phyloP scores from a whole-genome alignment of 2,888 invertebrate species.

The Scaptomyza tumidula region DNA sequence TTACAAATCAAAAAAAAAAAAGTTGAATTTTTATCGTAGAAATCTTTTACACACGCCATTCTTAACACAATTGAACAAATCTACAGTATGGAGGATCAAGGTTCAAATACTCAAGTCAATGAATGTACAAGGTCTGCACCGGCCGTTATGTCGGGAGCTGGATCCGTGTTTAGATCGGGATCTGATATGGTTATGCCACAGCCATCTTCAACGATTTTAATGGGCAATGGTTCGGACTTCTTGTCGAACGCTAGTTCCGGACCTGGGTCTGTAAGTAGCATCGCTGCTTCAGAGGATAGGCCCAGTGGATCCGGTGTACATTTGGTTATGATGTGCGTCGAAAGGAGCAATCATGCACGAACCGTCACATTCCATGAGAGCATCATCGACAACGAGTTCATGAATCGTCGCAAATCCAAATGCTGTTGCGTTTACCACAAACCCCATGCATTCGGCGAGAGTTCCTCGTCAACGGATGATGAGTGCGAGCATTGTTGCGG shows the following conservation, averaged over 20 bases:
- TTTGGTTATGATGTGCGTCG: conserved; percentile 33
- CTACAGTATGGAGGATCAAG: conserved; percentile 31
- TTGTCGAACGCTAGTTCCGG: not conserved
- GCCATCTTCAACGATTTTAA: not conserved
- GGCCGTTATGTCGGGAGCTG: not conserved
- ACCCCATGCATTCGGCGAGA: conserved; percentile 58
- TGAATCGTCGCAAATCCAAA: conserved; percentile 64
- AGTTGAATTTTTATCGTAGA: not conserved
- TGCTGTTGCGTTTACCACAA: conserved; percentile 69
- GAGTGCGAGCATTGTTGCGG: conserved; percentile 69
- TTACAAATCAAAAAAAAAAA: not conserved
- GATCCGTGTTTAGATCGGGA: not conserved
- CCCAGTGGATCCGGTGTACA: conserved; percentile 37
- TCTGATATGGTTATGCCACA: not conserved
- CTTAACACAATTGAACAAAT: not conserved
- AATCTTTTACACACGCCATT: not conserved
- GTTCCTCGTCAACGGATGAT: conserved; percentile 72
- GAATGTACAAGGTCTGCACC: not conserved
- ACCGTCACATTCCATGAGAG: conserved; percentile 53
- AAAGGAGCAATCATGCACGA: not conserved
- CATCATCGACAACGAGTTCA: conserved; percentile 62
- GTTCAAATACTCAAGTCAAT: not conserved
- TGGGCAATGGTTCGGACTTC: not conserved
- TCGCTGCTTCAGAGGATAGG: conserved; percentile 3
- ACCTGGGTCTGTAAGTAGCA: not conserved